A percentile compares a stretch with the other conserved stretches of the same genome.
phyloP scores from a whole-genome alignment of 2,888 invertebrate species.

The Dasysyrphus tricinctus region DNA sequence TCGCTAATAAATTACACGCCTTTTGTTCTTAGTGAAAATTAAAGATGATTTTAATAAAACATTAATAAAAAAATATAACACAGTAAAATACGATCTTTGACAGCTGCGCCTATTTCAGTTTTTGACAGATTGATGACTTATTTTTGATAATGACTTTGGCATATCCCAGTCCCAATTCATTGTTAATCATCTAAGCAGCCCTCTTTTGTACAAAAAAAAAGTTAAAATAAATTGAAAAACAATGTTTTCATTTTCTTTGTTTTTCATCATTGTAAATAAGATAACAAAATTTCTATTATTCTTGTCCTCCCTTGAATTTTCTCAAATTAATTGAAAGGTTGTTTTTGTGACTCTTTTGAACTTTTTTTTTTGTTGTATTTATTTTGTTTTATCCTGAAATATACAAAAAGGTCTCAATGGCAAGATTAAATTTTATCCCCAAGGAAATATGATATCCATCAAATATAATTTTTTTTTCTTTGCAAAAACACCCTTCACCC shows the following conservation, averaged over 20 bases:
- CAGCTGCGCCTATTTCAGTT: neutral
- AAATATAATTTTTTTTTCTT: neutral
- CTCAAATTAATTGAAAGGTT: neutral
- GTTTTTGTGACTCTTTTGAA: too few species aligned
- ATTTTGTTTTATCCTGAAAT: neutral
- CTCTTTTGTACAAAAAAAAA: neutral
- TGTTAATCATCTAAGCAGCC: neutral
- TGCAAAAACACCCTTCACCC: neutral
- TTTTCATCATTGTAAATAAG: neutral
- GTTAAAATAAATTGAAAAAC: neutral
- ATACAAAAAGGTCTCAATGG: neutral
- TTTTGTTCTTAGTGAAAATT: too few species aligned
- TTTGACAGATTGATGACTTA: neutral
- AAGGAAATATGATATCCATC: slow-evolving; percentile 15
- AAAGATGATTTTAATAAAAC: too few species aligned
- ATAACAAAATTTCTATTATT: neutral
- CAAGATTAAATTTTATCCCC: neutral
- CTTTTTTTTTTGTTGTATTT: neutral
- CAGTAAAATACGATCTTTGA: too few species aligned
- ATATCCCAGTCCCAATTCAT: neutral
- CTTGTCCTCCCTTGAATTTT: neutral
- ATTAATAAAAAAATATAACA: too few species aligned
- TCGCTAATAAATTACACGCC: too few species aligned
- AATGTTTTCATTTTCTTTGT: neutral
- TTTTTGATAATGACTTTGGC: neutral